Conservation (phyloP, 2,113 vertebrate species). For the Tachycineta bicolor region DNA sequence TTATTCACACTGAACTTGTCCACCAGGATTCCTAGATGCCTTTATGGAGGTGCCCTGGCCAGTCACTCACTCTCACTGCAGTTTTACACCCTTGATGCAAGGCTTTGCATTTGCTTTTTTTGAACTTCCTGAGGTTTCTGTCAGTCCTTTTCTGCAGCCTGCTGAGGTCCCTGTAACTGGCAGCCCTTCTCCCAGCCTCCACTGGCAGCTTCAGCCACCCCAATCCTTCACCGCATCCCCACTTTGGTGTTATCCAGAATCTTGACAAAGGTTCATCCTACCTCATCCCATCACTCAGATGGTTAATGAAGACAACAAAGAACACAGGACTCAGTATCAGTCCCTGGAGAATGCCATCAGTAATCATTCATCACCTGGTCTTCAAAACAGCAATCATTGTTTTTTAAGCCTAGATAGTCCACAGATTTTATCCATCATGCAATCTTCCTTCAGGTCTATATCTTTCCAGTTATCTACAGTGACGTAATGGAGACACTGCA, state of each 20-base stretch:
- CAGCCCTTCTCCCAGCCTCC: neutral
- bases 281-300: neutral
- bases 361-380: neutral
- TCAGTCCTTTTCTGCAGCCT: neutral
- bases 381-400: neutral
- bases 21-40: neutral
- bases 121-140: neutral
- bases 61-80: neutral
- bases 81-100: neutral
- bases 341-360: neutral
- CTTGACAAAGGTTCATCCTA: neutral
- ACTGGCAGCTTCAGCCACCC: neutral
- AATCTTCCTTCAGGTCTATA: neutral
- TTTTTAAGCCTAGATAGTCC: neutral
- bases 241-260: neutral
- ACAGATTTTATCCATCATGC: neutral
- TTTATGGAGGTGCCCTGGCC: neutral
- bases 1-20: neutral
- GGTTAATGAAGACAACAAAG: neutral
- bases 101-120: neutral
- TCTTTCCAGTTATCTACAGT: neutral
- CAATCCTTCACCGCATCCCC: fast-evolving
- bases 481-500: neutral
- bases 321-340: neutral
- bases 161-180: neutral